These are phyloP conservation scores for Mythimna albipuncta DNA, from an alignment of 2,888 invertebrate genomes.

Conservation along the genomic window DNA sequence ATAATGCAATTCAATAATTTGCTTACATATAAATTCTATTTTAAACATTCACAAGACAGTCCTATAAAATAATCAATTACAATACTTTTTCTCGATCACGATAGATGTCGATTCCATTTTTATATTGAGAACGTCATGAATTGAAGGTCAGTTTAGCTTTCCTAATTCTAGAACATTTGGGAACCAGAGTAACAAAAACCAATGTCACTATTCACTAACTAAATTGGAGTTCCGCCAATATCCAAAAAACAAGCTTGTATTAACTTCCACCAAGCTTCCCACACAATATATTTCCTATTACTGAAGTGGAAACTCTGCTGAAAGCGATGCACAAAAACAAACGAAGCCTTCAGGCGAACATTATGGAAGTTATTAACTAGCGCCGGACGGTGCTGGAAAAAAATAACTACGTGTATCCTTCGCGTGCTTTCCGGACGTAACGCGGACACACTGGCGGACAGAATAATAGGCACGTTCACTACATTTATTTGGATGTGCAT, in stretches of 20 bases:
- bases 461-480: slow-evolving; percentile 4
- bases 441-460: slow-evolving; percentile 47
- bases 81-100: no score
- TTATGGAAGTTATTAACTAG: slow-evolving; percentile 70
- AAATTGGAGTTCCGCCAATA: slow-evolving; percentile 4
- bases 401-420: slow-evolving; percentile 59
- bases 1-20: no score
- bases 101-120: neutral
- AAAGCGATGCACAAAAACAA: slow-evolving; percentile 65
- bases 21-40: no score
- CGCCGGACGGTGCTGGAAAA: slow-evolving; percentile 69
- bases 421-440: slow-evolving; percentile 63
- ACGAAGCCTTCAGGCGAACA: slow-evolving; percentile 60
- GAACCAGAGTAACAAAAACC: neutral
- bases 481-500: slow-evolving; percentile 1
- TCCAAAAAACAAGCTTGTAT: slow-evolving; percentile 6
- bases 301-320: slow-evolving; percentile 27
- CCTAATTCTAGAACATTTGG: neutral
- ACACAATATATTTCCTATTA: slow-evolving; percentile 47
- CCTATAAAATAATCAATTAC: no score
- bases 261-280: slow-evolving; percentile 21
- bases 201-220: neutral
- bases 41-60: no score
- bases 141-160: neutral
- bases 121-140: neutral